Conservation (phyloP, 1,140 invertebrate species). For the Neodiprion fabricii region DNA sequence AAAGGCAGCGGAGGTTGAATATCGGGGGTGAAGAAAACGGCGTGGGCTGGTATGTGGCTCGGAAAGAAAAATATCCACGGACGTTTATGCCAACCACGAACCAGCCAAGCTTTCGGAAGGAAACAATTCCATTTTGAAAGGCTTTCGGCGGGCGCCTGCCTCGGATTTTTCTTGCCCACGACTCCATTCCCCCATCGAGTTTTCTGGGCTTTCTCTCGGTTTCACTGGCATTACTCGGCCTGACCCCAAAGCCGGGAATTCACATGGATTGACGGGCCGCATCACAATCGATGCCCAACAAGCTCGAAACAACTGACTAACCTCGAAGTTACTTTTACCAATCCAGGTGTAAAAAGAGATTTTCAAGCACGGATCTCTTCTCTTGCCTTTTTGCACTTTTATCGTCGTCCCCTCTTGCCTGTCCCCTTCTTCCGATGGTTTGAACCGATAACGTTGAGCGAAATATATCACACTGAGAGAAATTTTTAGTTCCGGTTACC, state of each 20-base stretch:
- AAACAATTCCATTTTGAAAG: neutral
- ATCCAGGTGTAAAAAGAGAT: neutral
- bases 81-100: too few species aligned
- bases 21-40: too few species aligned
- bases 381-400: too few species aligned
- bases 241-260: neutral
- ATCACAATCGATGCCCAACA: conserved; percentile 4
- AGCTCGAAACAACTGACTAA: neutral
- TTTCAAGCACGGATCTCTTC: neutral
- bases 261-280: conserved; percentile 1
- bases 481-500: too few species aligned
- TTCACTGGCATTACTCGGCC: neutral
- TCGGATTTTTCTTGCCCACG: neutral
- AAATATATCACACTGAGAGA: too few species aligned
- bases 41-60: too few species aligned
- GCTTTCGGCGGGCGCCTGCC: neutral
- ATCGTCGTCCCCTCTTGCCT: neutral
- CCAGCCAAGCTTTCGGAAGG: neutral
- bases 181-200: neutral
- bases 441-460: too few species aligned
- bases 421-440: too few species aligned
- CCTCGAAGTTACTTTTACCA: neutral
- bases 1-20: too few species aligned
- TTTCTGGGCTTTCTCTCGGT: neutral
- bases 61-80: too few species aligned